Evolutionary conservation across 2,888 invertebrate species (phyloP).

Genomic region (Napeogenes sylphis): DNA sequence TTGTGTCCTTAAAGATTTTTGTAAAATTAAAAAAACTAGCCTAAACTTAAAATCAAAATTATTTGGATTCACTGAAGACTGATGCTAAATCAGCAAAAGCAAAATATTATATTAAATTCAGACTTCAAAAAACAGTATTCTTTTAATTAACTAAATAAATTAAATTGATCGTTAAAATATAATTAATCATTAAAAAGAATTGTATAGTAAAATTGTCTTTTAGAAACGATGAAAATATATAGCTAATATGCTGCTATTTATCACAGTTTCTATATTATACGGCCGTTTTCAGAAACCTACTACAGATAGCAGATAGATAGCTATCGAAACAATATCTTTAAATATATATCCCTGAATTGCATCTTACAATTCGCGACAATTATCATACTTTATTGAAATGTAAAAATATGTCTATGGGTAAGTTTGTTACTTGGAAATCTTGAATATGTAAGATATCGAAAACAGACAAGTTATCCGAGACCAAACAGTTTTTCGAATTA

Average conservation of each 20-base stretch:
- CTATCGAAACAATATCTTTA: no score
- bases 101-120: neutral
- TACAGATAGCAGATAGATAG: no score
- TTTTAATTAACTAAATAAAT: neutral
- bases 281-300: conserved; percentile 2
- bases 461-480: no score
- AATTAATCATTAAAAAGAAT: neutral
- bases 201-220: conserved; percentile 6
- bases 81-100: neutral
- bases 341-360: no score
- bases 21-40: neutral
- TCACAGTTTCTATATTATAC: conserved; percentile 16
- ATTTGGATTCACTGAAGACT: conserved; percentile 1
- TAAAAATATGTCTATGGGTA: no score
- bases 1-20: neutral
- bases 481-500: no score
- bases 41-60: conserved; percentile 2
- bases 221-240: conserved; percentile 11
- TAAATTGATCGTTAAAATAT: neutral
- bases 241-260: conserved; percentile 14
- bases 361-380: no score
- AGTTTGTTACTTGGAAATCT: no score
- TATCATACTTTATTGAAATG: no score
- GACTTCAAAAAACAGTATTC: conserved; percentile 1
- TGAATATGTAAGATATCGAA: no score